Evolutionary conservation across 2,797 vertebrate species (phyloP).

Genomic region (Chaetodon trifasciatus): DNA sequence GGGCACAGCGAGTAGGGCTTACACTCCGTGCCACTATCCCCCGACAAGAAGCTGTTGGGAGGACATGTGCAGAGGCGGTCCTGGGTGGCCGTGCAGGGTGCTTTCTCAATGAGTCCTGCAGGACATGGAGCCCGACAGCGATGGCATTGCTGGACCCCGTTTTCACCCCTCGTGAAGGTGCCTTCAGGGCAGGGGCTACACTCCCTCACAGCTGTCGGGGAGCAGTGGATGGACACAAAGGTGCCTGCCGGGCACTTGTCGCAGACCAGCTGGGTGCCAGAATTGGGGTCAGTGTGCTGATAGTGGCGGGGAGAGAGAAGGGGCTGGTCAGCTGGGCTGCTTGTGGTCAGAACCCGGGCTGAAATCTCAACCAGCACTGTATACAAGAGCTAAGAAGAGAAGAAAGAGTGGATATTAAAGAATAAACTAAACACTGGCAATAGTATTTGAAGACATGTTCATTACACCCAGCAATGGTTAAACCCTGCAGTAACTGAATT

Average conservation of each 20-base stretch:
- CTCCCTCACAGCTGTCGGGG: slow-evolving; percentile 87
- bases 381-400: slow-evolving; percentile 87
- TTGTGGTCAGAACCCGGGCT: slow-evolving; percentile 81
- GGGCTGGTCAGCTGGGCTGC: slow-evolving; percentile 75
- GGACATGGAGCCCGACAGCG: slow-evolving; percentile 88
- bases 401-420: slow-evolving; percentile 17
- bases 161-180: slow-evolving; percentile 93
- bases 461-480: no score
- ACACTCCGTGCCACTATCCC: slow-evolving; percentile 77
- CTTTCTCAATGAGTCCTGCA: slow-evolving; percentile 88
- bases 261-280: slow-evolving; percentile 89
- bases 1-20: slow-evolving; percentile 88
- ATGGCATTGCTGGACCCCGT: slow-evolving; percentile 93
- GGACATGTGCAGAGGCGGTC: slow-evolving; percentile 93
- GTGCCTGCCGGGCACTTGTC: slow-evolving; percentile 97
- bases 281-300: slow-evolving; percentile 86
- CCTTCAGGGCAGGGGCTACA: slow-evolving; percentile 90
- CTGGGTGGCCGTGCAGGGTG: slow-evolving; percentile 88
- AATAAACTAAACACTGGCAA: not conserved
- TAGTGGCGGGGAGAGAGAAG: slow-evolving; percentile 88
- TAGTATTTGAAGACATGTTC: not conserved
- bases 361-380: slow-evolving; percentile 82
- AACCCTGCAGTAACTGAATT: no score
- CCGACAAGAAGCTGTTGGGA: slow-evolving; percentile 82
- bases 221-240: slow-evolving; percentile 92